A percentile compares a stretch with the other conserved stretches of the same genome.
Conservation (phyloP, 2,888 invertebrate genomes). For the Crioceris asparagi region DNA sequence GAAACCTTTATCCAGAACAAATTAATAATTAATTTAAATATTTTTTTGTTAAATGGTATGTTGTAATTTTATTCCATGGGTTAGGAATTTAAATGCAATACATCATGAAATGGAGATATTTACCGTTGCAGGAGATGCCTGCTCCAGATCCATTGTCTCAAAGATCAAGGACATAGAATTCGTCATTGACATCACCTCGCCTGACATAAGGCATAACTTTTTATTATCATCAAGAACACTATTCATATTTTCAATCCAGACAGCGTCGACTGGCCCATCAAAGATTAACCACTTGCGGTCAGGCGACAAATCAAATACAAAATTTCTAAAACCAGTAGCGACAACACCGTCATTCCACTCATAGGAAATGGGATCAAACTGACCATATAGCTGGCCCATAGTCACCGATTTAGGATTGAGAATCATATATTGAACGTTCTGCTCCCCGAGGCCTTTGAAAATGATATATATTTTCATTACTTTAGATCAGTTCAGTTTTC, state of each 20-base stretch:
- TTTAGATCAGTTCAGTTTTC: too few species aligned
- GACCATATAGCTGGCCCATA: slow-evolving; percentile 85
- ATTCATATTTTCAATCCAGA: slow-evolving; percentile 88
- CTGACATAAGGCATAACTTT: slow-evolving; percentile 76
- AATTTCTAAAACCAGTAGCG: slow-evolving; percentile 66
- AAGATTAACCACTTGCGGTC: slow-evolving; percentile 88
- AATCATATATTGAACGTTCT: slow-evolving; percentile 61
- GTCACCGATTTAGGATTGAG: slow-evolving; percentile 90
- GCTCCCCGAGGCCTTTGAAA: slow-evolving; percentile 20
- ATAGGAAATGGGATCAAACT: slow-evolving; percentile 77
- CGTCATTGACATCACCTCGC: slow-evolving; percentile 78
- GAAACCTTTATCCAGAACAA: slow-evolving; percentile 38
- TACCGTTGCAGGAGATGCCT: slow-evolving; percentile 80
- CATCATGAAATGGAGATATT: slow-evolving; percentile 4
- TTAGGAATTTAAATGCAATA: background rate
- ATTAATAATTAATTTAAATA: too few species aligned
- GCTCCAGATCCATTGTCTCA: slow-evolving; percentile 76
- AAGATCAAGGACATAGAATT: slow-evolving; percentile 77
- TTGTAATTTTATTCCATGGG: background rate
- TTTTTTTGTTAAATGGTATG: background rate
- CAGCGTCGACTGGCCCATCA: slow-evolving; percentile 82
- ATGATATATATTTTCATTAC: too few species aligned
- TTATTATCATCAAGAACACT: slow-evolving; percentile 82
- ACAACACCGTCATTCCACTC: slow-evolving; percentile 88
- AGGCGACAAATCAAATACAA: slow-evolving; percentile 60